A percentile compares a stretch with the other conserved stretches of the same genome.
phyloP scores from a whole-genome alignment of 2,888 invertebrate species.

The Heteromyza rotundicornis region DNA sequence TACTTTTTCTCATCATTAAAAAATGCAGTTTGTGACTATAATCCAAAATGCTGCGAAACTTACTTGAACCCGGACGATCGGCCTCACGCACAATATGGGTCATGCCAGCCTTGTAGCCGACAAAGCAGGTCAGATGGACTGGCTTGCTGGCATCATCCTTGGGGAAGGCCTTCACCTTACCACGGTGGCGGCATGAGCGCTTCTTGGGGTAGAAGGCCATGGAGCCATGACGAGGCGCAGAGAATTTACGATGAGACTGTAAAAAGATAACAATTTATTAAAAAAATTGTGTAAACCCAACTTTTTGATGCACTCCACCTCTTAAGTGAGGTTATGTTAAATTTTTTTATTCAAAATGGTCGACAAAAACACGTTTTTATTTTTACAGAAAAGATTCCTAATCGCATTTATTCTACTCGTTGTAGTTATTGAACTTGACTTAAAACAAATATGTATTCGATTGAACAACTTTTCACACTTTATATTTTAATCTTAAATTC shows the following conservation, averaged over 20 bases:
- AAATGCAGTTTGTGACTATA: background rate
- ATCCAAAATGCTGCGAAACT: constrained; percentile 64
- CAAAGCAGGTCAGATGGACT: constrained; percentile 95
- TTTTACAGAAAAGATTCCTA: too few relatives aligned
- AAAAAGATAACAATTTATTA: constrained; percentile 46
- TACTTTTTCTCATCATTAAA: constrained; percentile 56
- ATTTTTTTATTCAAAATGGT: too few relatives aligned
- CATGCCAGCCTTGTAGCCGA: constrained; percentile 99
- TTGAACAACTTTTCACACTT: too few relatives aligned
- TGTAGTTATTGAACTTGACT: too few relatives aligned
- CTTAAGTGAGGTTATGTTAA: constrained; percentile 30
- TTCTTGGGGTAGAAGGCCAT: constrained; percentile 99
- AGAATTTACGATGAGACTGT: constrained; percentile 99
- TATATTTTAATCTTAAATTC: too few relatives aligned
- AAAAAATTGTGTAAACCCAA: background rate
- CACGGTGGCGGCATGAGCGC: constrained; percentile 93
- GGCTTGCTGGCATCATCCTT: constrained; percentile 97
- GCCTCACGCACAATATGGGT: constrained; percentile 99
- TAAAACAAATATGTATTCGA: too few relatives aligned
- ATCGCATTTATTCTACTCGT: too few relatives aligned
- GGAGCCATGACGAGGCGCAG: constrained; percentile 99
- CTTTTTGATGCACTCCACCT: background rate
- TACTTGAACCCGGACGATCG: constrained; percentile 97
- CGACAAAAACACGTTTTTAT: too few relatives aligned
- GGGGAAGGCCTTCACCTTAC: constrained; percentile 99